These are phyloP conservation scores for Chaetodon auriga DNA, from an alignment of 2,113 vertebrate genomes.

Conservation along the genomic window DNA sequence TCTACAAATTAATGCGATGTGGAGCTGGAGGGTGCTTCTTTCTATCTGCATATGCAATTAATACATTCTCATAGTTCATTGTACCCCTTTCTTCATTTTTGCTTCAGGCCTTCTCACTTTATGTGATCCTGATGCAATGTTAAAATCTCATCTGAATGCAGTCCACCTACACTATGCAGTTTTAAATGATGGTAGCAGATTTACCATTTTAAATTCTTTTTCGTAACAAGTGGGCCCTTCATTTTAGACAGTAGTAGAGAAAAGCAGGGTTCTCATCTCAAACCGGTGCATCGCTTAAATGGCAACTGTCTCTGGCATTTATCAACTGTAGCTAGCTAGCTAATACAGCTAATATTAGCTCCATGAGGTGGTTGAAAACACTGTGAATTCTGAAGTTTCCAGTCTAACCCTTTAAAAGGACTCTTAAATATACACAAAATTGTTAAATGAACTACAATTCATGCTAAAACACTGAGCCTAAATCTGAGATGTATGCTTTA, in stretches of 20 bases:
- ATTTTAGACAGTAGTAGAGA: background rate
- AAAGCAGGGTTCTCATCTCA: background rate
- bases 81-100: background rate
- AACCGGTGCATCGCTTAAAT: background rate
- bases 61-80: constrained; percentile 44
- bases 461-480: background rate
- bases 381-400: background rate
- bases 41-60: constrained; percentile 65
- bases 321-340: background rate
- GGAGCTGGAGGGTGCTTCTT: constrained; percentile 22
- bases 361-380: background rate
- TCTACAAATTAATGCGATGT: constrained; percentile 40
- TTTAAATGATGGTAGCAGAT: background rate
- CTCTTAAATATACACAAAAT: background rate
- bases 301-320: background rate
- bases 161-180: background rate
- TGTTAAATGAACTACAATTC: background rate
- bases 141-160: background rate
- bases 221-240: background rate
- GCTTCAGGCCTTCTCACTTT: background rate
- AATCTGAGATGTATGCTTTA: background rate
- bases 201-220: background rate
- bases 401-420: background rate
- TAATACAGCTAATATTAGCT: background rate
- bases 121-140: constrained; percentile 3